phyloP scores from a whole-genome alignment of 2,797 vertebrate species.

The Falco concolor region DNA sequence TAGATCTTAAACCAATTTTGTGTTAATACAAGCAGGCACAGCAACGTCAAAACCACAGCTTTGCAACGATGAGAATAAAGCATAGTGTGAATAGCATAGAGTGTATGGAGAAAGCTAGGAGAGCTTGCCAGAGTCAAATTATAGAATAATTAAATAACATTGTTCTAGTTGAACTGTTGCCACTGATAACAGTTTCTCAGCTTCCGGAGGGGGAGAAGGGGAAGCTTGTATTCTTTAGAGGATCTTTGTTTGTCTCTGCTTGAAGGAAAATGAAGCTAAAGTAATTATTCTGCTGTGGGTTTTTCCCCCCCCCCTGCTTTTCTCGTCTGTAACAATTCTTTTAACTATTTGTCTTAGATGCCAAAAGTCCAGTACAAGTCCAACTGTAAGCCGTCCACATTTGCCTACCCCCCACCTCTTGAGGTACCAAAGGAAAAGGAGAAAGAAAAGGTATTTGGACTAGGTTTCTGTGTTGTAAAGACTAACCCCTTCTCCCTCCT shows the following conservation, averaged over 20 bases:
- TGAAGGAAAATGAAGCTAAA: slow-evolving; percentile 39
- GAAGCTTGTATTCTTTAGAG: slow-evolving; percentile 36
- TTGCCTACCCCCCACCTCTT: slow-evolving; percentile 94
- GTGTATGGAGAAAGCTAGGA: slow-evolving; percentile 1
- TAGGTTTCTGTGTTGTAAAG: not conserved
- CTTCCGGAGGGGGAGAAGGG: slow-evolving; percentile 47
- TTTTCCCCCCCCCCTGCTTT: not conserved
- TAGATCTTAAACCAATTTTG: slow-evolving; percentile 22
- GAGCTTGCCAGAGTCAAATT: slow-evolving; percentile 16
- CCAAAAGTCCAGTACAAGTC: slow-evolving; percentile 98
- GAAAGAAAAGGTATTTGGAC: slow-evolving; percentile 90
- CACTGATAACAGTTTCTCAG: slow-evolving; percentile 23
- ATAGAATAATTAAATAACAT: slow-evolving; percentile 53
- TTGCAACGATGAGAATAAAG: slow-evolving; percentile 3
- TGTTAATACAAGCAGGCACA: not conserved
- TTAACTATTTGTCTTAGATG: slow-evolving; percentile 81
- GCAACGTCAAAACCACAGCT: slow-evolving; percentile 27
- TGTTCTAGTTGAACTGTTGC: slow-evolving; percentile 42
- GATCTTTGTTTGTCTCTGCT: slow-evolving; percentile 44
- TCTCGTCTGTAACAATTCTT: not conserved
- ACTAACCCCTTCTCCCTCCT: not conserved
- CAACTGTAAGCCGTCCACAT: slow-evolving; percentile 98
- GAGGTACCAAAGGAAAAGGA: slow-evolving; percentile 99
- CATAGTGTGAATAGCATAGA: slow-evolving; percentile 5
- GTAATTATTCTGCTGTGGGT: slow-evolving; percentile 4